Evolutionary conservation across 37 sponge, comb jelly and placozoan genomes (phyloP).

Genomic region (Crambe crambe): DNA sequence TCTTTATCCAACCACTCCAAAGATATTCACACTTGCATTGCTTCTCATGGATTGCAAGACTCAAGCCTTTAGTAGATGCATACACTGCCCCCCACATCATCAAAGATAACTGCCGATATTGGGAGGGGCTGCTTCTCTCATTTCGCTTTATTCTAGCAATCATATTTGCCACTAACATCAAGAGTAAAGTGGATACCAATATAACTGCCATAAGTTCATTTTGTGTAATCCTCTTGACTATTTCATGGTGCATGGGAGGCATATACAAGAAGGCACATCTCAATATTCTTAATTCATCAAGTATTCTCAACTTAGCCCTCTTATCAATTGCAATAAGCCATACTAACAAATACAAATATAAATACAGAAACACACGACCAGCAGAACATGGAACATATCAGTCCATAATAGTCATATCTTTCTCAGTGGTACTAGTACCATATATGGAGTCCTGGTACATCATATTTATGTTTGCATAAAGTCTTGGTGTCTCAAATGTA

Average conservation of each 20-base stretch:
- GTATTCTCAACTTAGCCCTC: background rate
- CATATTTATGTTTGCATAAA: background rate
- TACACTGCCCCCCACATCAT: background rate
- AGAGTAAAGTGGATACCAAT: background rate
- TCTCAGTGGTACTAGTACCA: background rate
- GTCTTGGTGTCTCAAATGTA: background rate
- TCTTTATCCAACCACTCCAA: background rate
- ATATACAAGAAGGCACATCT: background rate
- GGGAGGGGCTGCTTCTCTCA: background rate
- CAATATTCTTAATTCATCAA: background rate
- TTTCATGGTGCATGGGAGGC: background rate
- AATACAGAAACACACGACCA: background rate
- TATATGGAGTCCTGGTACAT: background rate
- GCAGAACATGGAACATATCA: background rate
- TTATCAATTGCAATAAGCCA: background rate
- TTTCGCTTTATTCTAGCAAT: background rate
- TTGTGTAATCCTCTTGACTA: background rate
- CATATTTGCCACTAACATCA: background rate
- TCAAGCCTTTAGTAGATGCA: background rate
- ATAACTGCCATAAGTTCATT: background rate
- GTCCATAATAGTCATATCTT: no score
- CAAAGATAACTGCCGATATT: background rate
- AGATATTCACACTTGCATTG: background rate
- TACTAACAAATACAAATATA: no score
- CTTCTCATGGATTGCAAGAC: background rate